A percentile compares a stretch with the other conserved stretches of the same genome.
Conservation (phyloP, 2,113 vertebrate species). For the Apteryx mantelli region DNA sequence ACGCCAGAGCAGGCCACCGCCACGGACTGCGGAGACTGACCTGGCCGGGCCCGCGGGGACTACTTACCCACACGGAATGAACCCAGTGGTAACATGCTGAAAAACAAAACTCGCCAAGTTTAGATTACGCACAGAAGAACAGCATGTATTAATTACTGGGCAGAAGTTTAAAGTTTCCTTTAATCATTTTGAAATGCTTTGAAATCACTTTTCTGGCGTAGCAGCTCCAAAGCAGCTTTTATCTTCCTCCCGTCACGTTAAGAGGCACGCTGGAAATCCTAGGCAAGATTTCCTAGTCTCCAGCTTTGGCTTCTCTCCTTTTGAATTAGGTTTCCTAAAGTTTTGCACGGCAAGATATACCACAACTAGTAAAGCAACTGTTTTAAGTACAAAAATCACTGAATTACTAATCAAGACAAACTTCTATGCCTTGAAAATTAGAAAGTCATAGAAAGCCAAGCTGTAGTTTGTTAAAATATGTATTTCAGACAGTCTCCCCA, state of each 20-base stretch:
- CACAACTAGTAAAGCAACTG: background rate
- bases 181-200: background rate
- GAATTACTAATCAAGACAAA: background rate
- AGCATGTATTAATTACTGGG: background rate
- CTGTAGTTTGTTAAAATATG: background rate
- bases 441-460: background rate
- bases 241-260: background rate
- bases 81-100: background rate
- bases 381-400: background rate
- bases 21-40: background rate
- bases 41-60: background rate
- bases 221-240: background rate
- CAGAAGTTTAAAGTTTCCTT: background rate
- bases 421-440: background rate
- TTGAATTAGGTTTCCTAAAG: background rate
- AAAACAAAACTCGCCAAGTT: background rate
- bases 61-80: background rate
- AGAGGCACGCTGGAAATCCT: background rate
- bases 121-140: background rate
- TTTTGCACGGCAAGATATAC: background rate
- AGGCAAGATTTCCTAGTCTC: background rate
- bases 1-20: background rate
- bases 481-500: background rate
- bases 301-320: background rate
- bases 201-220: background rate